Evolutionary conservation across 2,888 invertebrate species (phyloP), one percentile per base, ranked within the genome.

Genomic region (Tricholauxania praeusta): DNA sequence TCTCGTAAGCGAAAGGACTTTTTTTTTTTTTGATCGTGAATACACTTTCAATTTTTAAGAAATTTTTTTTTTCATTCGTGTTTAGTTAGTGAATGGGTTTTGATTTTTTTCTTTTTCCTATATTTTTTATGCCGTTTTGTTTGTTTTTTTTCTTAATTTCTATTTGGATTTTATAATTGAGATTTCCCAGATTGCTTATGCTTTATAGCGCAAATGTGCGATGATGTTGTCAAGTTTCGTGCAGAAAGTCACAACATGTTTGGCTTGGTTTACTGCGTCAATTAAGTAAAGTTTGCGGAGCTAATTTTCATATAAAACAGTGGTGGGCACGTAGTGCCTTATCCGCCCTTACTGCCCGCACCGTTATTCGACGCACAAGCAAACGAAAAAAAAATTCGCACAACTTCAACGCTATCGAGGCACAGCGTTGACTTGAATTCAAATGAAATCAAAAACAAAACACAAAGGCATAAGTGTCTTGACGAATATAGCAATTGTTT

Each of bases 1-100:
- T n/a, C 10, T 67, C 47, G 47, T 15, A 15, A 48, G 48, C 39
- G 47, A 47, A 63, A 28, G 19, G 63, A 63, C 22, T 48, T 39
- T 39, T 39, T 39, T 32, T 32, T 32, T 39, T 39, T 66, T 28
- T 67, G 48, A 55, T 67, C 67, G 39, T 60, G 60, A 17, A 60
- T 69, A 69, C 69, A 69, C 69, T 69, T 60, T 60, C 60, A 51
- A 51, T 69, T 69, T 69, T 60, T 15, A 69, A 51, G 52, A 60
- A 17, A 17, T 55, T 67, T 52, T 55, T 48, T 22, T 28, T 47
- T 59, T 15, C 6, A 5, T 63, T 12, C 0, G 0, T 63, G 62
- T 12, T 51, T 32, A 39, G 17, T 8, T n/a, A 48, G 22, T 22
- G 15, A 32, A 28, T 55, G 14, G 12, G 15, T 52, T 69, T 69